A percentile compares a stretch with the other conserved stretches of the same genome.
Evolutionary conservation across 2,113 vertebrate species (phyloP).

Genomic region (Chionomys nivalis): DNA sequence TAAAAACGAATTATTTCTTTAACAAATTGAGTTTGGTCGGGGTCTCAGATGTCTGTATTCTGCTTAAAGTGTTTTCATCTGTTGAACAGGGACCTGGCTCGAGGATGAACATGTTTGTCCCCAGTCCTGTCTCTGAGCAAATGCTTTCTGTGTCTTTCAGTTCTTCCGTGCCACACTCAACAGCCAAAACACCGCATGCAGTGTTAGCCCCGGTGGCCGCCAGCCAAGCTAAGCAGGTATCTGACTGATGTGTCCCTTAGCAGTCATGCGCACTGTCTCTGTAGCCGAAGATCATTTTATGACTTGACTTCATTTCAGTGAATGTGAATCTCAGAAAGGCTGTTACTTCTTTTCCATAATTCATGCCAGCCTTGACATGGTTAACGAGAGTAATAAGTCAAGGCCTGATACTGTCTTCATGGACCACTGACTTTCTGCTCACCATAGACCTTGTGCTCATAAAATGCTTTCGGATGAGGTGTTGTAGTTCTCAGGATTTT

Average conservation of each 20-base stretch:
- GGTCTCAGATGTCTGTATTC: background rate
- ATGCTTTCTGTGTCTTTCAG: slow-evolving; percentile 81
- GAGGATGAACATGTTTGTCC: background rate
- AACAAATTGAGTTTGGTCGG: background rate
- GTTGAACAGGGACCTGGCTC: background rate
- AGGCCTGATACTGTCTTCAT: background rate
- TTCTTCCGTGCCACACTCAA: slow-evolving; percentile 85
- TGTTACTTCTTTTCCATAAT: background rate
- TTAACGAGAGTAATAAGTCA: background rate
- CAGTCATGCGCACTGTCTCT: background rate
- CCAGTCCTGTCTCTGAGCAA: background rate
- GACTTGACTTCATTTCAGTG: background rate
- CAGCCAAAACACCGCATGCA: slow-evolving; percentile 87
- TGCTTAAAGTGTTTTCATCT: background rate
- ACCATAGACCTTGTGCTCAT: background rate
- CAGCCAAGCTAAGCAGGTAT: slow-evolving; percentile 90
- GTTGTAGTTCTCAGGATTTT: background rate
- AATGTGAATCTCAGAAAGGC: background rate
- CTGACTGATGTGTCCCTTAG: background rate
- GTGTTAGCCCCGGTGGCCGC: slow-evolving; percentile 86
- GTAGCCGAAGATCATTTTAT: background rate
- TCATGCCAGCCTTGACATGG: background rate
- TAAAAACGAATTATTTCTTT: slow-evolving; percentile 16
- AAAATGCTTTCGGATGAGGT: background rate
- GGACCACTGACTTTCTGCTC: background rate